These are phyloP conservation scores for Hyles vespertilio DNA, from an alignment of 1,140 invertebrate genomes.

Conservation along the genomic window DNA sequence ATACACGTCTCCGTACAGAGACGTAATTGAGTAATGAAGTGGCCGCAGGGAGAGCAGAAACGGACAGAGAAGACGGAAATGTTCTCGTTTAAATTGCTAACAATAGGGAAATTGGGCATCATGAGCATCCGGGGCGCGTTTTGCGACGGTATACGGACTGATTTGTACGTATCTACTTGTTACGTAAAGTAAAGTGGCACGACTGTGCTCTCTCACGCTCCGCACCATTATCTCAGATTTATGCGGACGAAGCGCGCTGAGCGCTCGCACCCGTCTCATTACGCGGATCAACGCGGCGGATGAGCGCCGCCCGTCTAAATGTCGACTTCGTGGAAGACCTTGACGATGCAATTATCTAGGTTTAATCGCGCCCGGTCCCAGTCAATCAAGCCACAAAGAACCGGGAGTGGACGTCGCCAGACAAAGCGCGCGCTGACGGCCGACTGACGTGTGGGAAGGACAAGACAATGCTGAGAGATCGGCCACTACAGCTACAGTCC, in stretches of 20 bases:
- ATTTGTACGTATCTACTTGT: conserved; percentile 47
- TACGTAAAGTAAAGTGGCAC: conserved; percentile 54
- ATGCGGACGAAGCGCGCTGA: conserved; percentile 40
- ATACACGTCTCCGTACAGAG: conserved; percentile 1
- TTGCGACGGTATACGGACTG: conserved; percentile 18
- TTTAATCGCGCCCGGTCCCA: conserved; percentile 37
- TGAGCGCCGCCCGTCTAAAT: conserved; percentile 41
- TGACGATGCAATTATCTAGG: conserved; percentile 46
- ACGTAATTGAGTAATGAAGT: not conserved
- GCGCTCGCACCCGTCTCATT: conserved; percentile 51
- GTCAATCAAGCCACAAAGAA: conserved; percentile 45
- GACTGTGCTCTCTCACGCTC: conserved; percentile 57
- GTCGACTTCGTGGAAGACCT: conserved; percentile 48
- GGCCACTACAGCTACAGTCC: conserved; percentile 28
- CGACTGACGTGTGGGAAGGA: conserved; percentile 35
- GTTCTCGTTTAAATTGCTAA: conserved; percentile 22
- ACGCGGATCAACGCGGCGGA: conserved; percentile 41
- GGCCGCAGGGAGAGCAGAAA: conserved; percentile 5
- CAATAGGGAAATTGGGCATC: conserved; percentile 31
- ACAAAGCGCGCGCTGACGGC: conserved; percentile 31
- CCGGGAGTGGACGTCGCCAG: conserved; percentile 29
- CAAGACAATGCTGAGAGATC: conserved; percentile 45
- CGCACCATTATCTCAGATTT: conserved; percentile 48
- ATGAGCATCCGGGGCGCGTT: conserved; percentile 22
- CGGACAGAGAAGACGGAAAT: conserved; percentile 11